phyloP scores from a whole-genome alignment of 1,140 invertebrate species.

The Trissolcus basalis region DNA sequence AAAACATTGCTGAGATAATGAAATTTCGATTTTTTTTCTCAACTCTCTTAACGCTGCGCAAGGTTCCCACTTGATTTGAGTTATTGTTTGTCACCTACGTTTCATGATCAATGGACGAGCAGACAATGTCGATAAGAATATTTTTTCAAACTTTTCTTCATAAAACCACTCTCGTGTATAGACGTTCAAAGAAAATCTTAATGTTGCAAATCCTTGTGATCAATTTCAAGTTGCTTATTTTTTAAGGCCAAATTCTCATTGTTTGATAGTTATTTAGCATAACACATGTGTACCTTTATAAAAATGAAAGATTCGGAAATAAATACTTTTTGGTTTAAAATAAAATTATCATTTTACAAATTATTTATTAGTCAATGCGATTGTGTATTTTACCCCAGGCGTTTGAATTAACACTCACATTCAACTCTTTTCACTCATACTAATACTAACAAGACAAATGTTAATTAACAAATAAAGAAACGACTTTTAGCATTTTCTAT shows the following conservation, averaged over 20 bases:
- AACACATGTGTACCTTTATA: conserved; percentile 48
- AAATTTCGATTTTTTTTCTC: conserved; percentile 13
- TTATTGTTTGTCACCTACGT: conserved; percentile 18
- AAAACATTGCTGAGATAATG: not conserved
- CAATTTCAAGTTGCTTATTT: conserved; percentile 42
- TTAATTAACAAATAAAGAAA: too few species aligned
- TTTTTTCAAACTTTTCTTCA: conserved; percentile 37
- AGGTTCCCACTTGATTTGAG: conserved; percentile 29
- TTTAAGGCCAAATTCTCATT: conserved; percentile 45
- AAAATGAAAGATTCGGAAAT: conserved; percentile 34
- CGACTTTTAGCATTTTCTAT: too few species aligned
- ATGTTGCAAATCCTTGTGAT: conserved; percentile 34
- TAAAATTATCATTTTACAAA: conserved; percentile 25
- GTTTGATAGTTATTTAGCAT: conserved; percentile 47
- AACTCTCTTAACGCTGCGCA: conserved; percentile 35
- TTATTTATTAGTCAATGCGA: conserved; percentile 31
- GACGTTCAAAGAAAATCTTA: conserved; percentile 15
- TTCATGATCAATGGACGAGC: conserved; percentile 19
- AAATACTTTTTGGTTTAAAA: conserved; percentile 53
- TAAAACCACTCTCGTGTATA: conserved; percentile 28
- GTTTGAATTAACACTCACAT: conserved; percentile 1
- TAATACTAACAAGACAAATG: too few species aligned
- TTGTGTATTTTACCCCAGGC: conserved; percentile 10
- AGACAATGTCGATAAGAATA: conserved; percentile 34
- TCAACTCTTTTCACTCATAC: too few species aligned